Evolutionary conservation across 2,113 vertebrate species (phyloP).

Genomic region (Cephalopterus ornatus): DNA sequence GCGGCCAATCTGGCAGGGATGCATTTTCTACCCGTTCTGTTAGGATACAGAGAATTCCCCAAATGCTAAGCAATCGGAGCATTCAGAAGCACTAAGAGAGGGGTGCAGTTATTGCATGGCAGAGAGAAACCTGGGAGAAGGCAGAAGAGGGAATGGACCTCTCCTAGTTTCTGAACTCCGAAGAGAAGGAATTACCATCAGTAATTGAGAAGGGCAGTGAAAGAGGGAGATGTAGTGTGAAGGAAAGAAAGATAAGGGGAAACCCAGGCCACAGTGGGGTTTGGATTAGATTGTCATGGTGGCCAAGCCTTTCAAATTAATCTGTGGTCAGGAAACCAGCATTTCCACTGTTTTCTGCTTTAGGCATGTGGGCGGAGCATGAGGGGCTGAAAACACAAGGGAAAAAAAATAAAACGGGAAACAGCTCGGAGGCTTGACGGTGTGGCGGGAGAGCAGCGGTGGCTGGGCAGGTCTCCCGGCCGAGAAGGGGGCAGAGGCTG

Average conservation of each 20-base stretch:
- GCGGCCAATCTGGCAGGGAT: background rate
- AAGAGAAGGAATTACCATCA: background rate
- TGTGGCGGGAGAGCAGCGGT: rapidly evolving
- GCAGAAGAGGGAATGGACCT: background rate
- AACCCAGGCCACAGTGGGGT: background rate
- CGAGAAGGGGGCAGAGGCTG: background rate
- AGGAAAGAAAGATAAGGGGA: background rate
- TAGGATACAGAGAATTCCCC: background rate
- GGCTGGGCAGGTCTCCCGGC: background rate
- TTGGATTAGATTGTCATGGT: background rate
- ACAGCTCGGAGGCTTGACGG: rapidly evolving
- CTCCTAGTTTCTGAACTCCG: background rate
- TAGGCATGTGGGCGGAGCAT: background rate
- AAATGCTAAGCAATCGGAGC: rapidly evolving
- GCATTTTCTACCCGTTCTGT: background rate
- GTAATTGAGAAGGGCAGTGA: rapidly evolving
- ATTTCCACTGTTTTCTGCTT: background rate
- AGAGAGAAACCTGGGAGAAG: background rate
- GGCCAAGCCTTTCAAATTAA: background rate
- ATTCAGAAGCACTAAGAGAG: background rate
- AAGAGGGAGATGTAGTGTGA: background rate
- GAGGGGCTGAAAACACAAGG: background rate
- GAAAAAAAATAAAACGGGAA: background rate
- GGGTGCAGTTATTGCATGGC: rapidly evolving
- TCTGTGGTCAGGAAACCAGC: background rate